phyloP scores from a whole-genome alignment of 2,797 vertebrate genomes.

The Falco cherrug region DNA sequence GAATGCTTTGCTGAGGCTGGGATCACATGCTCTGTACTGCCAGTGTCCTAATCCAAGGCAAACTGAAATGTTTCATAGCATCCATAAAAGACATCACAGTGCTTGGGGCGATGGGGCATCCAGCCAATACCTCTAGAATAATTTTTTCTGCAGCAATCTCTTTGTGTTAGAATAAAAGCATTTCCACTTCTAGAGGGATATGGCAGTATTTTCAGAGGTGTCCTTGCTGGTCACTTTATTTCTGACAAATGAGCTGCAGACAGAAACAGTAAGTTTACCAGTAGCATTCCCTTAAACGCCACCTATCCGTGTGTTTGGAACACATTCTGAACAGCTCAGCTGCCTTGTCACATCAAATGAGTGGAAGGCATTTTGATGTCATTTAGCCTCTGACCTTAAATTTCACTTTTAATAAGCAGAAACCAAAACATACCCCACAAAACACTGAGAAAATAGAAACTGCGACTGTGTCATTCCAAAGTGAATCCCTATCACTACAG shows the following conservation, averaged over 20 bases:
- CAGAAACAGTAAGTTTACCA: neutral
- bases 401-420: constrained; percentile 56
- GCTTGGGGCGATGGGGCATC: constrained; percentile 33
- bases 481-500: constrained; percentile 36
- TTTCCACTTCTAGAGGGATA: neutral
- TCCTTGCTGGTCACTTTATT: neutral
- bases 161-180: neutral
- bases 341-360: constrained; percentile 53
- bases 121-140: constrained; percentile 38
- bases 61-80: constrained; percentile 58
- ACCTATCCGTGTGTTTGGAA: neutral
- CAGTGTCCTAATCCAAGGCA: constrained; percentile 56
- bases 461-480: constrained; percentile 47
- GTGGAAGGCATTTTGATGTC: constrained; percentile 32
- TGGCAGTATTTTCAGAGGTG: neutral
- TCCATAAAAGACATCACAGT: constrained; percentile 41
- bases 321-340: constrained; percentile 33
- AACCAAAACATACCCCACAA: constrained; percentile 45
- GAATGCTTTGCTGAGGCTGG: constrained; percentile 58
- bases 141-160: neutral
- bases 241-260: neutral
- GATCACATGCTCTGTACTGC: constrained; percentile 54
- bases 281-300: neutral
- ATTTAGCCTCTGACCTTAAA: constrained; percentile 53
- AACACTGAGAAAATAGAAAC: constrained; percentile 63